Evolutionary conservation across 2,888 invertebrate species (phyloP).

Genomic region (Nephrotoma guestfalica): DNA sequence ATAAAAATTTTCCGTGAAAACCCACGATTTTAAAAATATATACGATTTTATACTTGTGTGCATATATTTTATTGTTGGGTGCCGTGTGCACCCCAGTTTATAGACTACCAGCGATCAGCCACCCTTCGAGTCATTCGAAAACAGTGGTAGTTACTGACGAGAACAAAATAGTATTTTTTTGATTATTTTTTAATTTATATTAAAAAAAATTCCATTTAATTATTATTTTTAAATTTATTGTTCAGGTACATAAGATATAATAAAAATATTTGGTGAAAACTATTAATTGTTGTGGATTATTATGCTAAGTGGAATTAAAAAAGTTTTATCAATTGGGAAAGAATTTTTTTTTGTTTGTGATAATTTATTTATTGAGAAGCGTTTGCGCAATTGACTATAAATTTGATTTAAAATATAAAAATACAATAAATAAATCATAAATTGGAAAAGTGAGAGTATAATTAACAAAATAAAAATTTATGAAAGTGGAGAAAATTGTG

Average conservation of each 20-base stretch:
- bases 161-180: slow-evolving; percentile 21
- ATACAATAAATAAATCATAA: not conserved
- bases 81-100: slow-evolving; percentile 46
- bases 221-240: slow-evolving; percentile 5
- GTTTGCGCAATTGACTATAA: not conserved
- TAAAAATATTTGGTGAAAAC: not conserved
- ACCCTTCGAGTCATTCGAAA: slow-evolving; percentile 42
- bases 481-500: not conserved
- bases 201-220: not conserved
- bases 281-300: not conserved
- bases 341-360: not conserved
- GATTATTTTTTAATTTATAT: slow-evolving; percentile 6
- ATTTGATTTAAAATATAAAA: not conserved
- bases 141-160: slow-evolving; percentile 43
- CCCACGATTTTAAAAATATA: not conserved
- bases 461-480: not conserved
- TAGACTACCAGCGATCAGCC: slow-evolving; percentile 40
- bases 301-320: not conserved
- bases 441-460: not conserved
- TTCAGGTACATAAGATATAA: not conserved
- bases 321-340: not conserved
- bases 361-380: not conserved
- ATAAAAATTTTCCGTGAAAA: not conserved
- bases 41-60: not conserved
- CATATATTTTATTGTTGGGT: slow-evolving; percentile 20